Evolutionary conservation across 2,797 vertebrate genomes (phyloP), one percentile per base, ranked within the genome.

Genomic region (Crenichthys baileyi): DNA sequence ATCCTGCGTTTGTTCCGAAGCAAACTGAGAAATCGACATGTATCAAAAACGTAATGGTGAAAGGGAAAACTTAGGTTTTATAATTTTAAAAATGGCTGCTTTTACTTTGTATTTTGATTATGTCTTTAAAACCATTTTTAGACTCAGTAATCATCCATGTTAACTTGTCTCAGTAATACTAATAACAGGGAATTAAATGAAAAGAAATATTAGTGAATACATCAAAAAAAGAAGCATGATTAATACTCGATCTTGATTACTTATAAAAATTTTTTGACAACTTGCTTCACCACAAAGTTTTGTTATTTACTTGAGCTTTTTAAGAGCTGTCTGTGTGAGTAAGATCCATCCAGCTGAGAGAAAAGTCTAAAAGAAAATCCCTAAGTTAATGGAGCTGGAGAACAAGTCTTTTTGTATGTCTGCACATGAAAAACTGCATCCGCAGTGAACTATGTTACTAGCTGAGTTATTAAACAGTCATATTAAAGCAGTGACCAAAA

Each of bases 1-100:
- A 71, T 61, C 20, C 46, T 0, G 4, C 68, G 81, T 77, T 74
- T 72, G 72, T 85, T 67, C 82, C 70, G 36, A 79, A 71, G 58
- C 26, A 68, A 81, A 76, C 18, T 26, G 29, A 20, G 74, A 29
- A 29, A 72, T 13, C 12, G 61, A 41, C 72, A 26, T 68, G 24
- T 24, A 16, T 4, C 1, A 73, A 68, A 0, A 75, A 72, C 5
- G 70, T 5, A 5, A 44, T 22, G 20, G 5, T 41, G n/a, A 46
- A 44, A 16, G 20, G 41, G n/a, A 4, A 70, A 46, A 7, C 22
- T 6, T 67, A 4, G 41, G 18, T 7, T 41, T 67, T 41, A 67
- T 2, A 11, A 41, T 67, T 36, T 36, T 13, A 2, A 24, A 67
- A 41, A 67, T 11, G 3, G 4, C 24, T 67, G 36, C 8, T 41